phyloP scores from a whole-genome alignment of 1,140 invertebrate species.

The Sycophila sp. region DNA sequence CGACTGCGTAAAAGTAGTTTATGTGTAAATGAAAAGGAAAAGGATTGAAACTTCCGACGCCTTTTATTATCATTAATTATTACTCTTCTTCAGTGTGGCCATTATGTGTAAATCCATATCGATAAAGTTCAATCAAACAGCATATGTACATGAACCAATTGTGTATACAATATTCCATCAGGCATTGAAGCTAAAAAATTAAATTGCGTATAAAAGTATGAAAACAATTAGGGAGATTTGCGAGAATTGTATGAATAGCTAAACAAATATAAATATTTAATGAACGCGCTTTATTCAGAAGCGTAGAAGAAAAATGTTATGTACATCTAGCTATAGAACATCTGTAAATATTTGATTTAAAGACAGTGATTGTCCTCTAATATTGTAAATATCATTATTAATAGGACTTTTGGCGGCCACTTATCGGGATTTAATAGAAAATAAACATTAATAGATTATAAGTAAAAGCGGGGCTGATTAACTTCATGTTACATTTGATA shows the following conservation, averaged over 20 bases:
- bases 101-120: slow-evolving; percentile 55
- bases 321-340: slow-evolving; percentile 16
- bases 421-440: slow-evolving; percentile 10
- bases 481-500: slow-evolving; percentile 23
- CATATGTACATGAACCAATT: slow-evolving; percentile 45
- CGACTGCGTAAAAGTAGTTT: neutral
- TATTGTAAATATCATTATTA: slow-evolving; percentile 27
- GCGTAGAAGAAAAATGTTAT: slow-evolving; percentile 5
- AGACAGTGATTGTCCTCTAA: slow-evolving; percentile 9
- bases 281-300: slow-evolving; percentile 5
- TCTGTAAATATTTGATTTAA: slow-evolving; percentile 26
- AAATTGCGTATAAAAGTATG: neutral
- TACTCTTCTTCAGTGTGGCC: slow-evolving; percentile 21
- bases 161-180: slow-evolving; percentile 12
- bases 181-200: slow-evolving; percentile 12
- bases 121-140: slow-evolving; percentile 39
- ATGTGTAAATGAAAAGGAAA: neutral
- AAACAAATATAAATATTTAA: slow-evolving; percentile 32
- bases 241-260: slow-evolving; percentile 1
- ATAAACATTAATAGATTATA: slow-evolving; percentile 5
- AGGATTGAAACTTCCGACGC: no score
- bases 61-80: neutral
- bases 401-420: slow-evolving; percentile 23
- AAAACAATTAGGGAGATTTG: slow-evolving; percentile 26
- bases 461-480: neutral